Percentiles rank a stretch among this genome's conserved stretches.
phyloP scores from a whole-genome alignment of 2,797 vertebrate genomes.

The Poeciliopsis presidionis region DNA sequence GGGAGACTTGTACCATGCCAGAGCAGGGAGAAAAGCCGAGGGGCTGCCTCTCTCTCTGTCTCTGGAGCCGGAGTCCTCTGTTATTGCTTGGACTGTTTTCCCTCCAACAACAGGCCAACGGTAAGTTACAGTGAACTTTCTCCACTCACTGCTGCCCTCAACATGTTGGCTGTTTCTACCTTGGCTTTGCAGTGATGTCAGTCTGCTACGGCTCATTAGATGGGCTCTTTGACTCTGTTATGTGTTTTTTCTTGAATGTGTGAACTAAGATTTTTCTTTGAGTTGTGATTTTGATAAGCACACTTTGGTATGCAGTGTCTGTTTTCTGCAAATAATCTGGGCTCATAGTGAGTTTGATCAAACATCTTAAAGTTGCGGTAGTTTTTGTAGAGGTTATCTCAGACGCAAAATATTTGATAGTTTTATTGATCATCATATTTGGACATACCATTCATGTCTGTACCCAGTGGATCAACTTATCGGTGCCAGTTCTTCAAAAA shows the following conservation, averaged over 20 bases:
- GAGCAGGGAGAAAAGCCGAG: conserved; percentile 70
- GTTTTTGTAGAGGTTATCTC: conserved; percentile 6
- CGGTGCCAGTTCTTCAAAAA: background rate
- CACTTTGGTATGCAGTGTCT: background rate
- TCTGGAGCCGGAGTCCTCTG: conserved; percentile 68
- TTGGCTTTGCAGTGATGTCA: conserved; percentile 1
- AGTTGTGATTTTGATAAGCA: conserved; percentile 1
- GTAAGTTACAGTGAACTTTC: conserved; percentile 69
- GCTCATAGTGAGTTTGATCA: conserved; percentile 19
- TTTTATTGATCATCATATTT: conserved; percentile 3
- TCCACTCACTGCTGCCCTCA: background rate
- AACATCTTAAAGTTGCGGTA: background rate
- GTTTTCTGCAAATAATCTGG: conserved; percentile 4
- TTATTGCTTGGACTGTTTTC: conserved; percentile 73
- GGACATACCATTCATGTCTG: background rate
- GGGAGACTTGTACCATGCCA: conserved; percentile 72
- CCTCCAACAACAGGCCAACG: conserved; percentile 60
- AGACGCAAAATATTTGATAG: background rate
- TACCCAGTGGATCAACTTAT: background rate
- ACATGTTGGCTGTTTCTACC: conserved; percentile 12
- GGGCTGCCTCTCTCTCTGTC: conserved; percentile 60
- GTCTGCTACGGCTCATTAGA: conserved; percentile 12
- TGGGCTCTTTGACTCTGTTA: background rate
- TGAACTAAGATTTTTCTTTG: background rate
- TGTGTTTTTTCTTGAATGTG: background rate